These are phyloP conservation scores for Calyptommatus sinebrachiatus DNA, from an alignment of 2,113 vertebrate genomes.

Conservation along the genomic window DNA sequence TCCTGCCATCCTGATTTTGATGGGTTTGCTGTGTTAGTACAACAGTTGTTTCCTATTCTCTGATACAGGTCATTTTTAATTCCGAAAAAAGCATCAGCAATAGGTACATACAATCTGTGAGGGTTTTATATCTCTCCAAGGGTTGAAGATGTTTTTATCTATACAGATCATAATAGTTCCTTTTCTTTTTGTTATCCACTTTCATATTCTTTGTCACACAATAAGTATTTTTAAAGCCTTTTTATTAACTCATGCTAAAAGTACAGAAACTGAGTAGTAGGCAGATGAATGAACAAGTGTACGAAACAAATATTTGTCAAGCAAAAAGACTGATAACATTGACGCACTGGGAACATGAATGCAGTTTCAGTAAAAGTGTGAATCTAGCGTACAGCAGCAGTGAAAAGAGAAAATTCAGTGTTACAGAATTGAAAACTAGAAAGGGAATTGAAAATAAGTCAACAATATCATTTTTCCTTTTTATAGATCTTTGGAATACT, in stretches of 20 bases:
- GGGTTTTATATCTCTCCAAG: background rate
- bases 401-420: too few relatives aligned
- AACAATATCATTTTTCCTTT: too few relatives aligned
- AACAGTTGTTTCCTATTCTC: background rate
- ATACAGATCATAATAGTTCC: background rate
- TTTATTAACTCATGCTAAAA: background rate
- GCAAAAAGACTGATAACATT: background rate
- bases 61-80: constrained; percentile 1
- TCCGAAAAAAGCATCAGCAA: background rate
- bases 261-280: background rate
- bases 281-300: background rate
- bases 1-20: background rate
- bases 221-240: background rate
- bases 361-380: too few relatives aligned
- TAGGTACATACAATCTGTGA: background rate
- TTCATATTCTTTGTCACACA: background rate
- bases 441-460: too few relatives aligned
- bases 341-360: background rate
- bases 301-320: background rate
- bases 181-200: background rate
- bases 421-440: too few relatives aligned
- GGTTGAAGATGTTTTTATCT: background rate
- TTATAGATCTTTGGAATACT: too few relatives aligned
- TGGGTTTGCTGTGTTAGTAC: background rate
- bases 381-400: too few relatives aligned